A percentile compares a stretch with the other conserved stretches of the same genome.
Evolutionary conservation across 2,888 invertebrate species (phyloP).

Genomic region (Kryphioiulus occultus): DNA sequence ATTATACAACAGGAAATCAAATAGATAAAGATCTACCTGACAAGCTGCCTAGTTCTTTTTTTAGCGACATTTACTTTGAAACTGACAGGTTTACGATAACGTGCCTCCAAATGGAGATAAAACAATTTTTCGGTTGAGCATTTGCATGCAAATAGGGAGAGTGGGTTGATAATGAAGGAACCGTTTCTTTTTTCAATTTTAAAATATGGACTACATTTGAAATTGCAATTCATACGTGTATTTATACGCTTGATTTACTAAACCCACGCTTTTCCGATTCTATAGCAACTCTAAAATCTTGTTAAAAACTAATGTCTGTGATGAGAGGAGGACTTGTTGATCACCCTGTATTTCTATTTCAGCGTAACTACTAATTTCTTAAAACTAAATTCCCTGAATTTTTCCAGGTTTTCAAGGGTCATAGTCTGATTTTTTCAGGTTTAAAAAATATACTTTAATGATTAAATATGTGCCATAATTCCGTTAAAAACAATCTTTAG

Average conservation of each 20-base stretch:
- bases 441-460: too few species aligned
- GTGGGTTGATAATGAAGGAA: constrained; percentile 23
- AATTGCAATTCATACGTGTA: background rate
- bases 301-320: too few species aligned
- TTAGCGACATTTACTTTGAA: background rate
- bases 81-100: constrained; percentile 23
- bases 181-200: background rate
- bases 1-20: constrained; percentile 12
- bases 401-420: too few species aligned
- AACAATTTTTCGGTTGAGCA: background rate
- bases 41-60: background rate
- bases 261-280: too few species aligned
- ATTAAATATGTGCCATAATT: too few species aligned
- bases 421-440: too few species aligned
- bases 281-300: too few species aligned
- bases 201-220: constrained; percentile 1
- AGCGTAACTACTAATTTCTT: too few species aligned
- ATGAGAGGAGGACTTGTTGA: too few species aligned
- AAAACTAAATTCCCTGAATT: too few species aligned
- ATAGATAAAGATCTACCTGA: background rate
- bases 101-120: background rate
- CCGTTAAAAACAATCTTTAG: too few species aligned
- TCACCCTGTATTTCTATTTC: too few species aligned
- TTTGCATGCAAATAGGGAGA: background rate
- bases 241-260: background rate